These are phyloP conservation scores for Eumacrocentrus americanus DNA, from an alignment of 2,888 invertebrate genomes.

Conservation along the genomic window DNA sequence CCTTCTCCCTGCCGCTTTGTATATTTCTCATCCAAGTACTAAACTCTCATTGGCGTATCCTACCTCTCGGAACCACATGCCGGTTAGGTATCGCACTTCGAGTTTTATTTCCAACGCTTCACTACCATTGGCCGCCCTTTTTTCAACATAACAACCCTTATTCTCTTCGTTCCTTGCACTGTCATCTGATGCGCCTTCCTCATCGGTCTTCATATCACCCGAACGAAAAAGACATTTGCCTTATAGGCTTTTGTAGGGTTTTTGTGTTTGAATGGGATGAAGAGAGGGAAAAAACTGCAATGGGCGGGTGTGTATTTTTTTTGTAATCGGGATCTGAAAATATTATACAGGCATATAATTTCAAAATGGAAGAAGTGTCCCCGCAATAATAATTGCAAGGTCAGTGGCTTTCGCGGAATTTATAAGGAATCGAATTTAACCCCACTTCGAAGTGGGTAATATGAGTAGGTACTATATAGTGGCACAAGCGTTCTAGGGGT, in stretches of 20 bases:
- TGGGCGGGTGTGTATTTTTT: no score
- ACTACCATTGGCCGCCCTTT: not conserved
- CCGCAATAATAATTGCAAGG: not conserved
- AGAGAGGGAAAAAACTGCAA: no score
- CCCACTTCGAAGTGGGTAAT: not conserved
- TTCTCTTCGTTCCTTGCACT: not conserved
- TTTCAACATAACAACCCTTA: not conserved
- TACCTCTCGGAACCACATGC: not conserved
- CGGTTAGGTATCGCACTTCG: conserved; percentile 1
- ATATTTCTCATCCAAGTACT: not conserved
- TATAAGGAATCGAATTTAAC: conserved; percentile 9
- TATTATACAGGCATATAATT: no score
- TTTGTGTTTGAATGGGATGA: no score
- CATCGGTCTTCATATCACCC: not conserved
- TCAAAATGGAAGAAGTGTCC: no score
- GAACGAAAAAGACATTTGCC: not conserved
- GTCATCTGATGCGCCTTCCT: not conserved
- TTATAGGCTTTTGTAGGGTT: no score
- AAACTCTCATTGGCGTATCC: conserved; percentile 4
- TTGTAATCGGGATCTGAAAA: no score
- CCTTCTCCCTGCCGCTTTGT: not conserved
- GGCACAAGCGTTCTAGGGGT: conserved; percentile 2
- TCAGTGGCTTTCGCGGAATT: not conserved
- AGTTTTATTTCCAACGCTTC: not conserved
- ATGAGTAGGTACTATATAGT: not conserved